Conservation (phyloP, 2,888 invertebrate genomes). For the Pollenia griseotomentosa region DNA sequence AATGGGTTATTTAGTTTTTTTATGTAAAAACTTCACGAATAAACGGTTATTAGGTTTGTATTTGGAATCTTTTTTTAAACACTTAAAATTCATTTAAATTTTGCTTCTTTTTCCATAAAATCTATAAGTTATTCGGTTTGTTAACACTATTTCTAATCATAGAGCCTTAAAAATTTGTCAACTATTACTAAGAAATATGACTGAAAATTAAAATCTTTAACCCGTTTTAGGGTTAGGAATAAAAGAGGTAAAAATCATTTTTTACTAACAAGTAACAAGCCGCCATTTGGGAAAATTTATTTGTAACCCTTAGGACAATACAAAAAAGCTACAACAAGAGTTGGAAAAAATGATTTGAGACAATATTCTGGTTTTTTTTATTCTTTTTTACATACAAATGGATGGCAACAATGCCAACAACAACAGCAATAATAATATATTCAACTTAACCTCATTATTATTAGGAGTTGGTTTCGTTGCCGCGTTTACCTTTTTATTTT, state of each 20-base stretch:
- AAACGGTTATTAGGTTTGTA: no score
- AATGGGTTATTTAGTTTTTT: no score
- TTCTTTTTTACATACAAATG: background rate
- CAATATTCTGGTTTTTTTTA: background rate
- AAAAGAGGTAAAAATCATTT: background rate
- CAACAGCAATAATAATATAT: slow-evolving; percentile 25
- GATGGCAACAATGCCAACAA: background rate
- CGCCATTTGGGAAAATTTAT: slow-evolving; percentile 47
- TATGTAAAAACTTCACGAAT: no score
- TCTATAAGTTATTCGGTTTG: no score
- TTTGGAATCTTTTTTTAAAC: no score
- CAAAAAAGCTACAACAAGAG: background rate
- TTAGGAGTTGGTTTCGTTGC: slow-evolving; percentile 40
- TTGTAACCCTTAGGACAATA: slow-evolving; percentile 52
- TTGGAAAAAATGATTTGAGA: slow-evolving; percentile 22
- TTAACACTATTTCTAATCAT: no score
- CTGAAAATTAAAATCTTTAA: background rate
- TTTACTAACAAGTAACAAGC: slow-evolving; percentile 29
- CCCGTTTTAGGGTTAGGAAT: slow-evolving; percentile 34
- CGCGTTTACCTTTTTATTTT: slow-evolving; percentile 28
- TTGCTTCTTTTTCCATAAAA: no score
- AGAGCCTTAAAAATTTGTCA: no score
- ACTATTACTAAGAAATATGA: background rate
- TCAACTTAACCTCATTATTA: slow-evolving; percentile 67
- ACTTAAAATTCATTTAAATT: no score